A percentile compares a stretch with the other conserved stretches of the same genome.
Conservation (phyloP, 2,888 invertebrate species). For the Hirtodrosophila cameraria region DNA sequence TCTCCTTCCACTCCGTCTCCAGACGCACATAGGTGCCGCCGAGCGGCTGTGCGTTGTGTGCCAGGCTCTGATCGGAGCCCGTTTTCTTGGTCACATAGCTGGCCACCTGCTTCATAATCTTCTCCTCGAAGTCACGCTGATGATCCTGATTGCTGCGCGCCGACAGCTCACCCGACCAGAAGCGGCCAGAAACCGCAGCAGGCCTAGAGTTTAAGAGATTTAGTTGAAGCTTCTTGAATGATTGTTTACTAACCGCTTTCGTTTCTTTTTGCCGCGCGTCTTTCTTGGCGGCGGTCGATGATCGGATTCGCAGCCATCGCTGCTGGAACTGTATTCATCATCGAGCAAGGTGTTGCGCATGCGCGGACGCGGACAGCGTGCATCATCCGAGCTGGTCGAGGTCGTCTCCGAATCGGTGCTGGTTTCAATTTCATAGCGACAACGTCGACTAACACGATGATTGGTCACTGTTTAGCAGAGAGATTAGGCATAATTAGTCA, state of each 20-base stretch:
- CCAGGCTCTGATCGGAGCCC: conserved; percentile 74
- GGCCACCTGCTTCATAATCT: conserved; percentile 86
- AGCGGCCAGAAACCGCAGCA: conserved; percentile 85
- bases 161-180: conserved; percentile 91
- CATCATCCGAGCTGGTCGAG: conserved; percentile 74
- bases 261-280: conserved; percentile 61
- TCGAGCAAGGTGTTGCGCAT: conserved; percentile 46
- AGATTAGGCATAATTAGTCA: no score
- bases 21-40: conserved; percentile 91
- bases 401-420: conserved; percentile 82
- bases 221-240: not conserved
- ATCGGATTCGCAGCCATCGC: conserved; percentile 84
- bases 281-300: conserved; percentile 67
- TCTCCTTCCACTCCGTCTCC: conserved; percentile 91
- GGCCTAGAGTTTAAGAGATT: conserved; percentile 34
- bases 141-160: conserved; percentile 95
- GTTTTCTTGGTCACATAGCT: conserved; percentile 82
- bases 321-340: conserved; percentile 78
- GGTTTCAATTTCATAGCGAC: conserved; percentile 73
- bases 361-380: conserved; percentile 45
- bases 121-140: conserved; percentile 93
- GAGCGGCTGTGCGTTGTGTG: conserved; percentile 62
- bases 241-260: conserved; percentile 49
- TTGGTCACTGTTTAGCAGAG: conserved; percentile 61
- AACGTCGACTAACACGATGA: conserved; percentile 66